Evolutionary conservation across 2,888 invertebrate genomes (phyloP), one percentile per base, ranked within the genome.

Genomic region (Caenorhabditis doughertyi): DNA sequence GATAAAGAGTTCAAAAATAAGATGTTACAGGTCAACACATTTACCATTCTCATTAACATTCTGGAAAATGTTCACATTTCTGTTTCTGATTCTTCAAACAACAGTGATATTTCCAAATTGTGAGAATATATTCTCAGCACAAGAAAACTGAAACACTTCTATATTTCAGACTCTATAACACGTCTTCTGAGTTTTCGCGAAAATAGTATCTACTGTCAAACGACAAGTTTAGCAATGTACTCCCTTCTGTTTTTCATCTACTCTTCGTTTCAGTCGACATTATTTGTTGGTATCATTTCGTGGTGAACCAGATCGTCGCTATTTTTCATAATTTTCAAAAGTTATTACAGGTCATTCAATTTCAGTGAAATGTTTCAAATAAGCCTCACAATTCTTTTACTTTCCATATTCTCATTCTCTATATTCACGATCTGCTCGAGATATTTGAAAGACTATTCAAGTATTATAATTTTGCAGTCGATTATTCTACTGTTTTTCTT

Each of bases 41-140:
- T 56, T 80, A 0, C 80, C 80, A 27, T 67, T 53, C 0, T 62
- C 65, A 11, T 32, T 76, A n/a, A 76, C 72, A 21, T 81, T 64
- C 71, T 81, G 81, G 81, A 81, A 81, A 42, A 35, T 71, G 3
- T 32, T 72, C 27, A 71, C 51, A 7, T 81, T 81, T 64, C 7
- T 74, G 25, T 81, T 56, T 44, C 29, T 81, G 2, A 7, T 76
- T n/a, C 51, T 76, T 51, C 81, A 81, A 65, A 35, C 32, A 16
- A 53, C 76, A 2, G 39, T 76, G 13, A n/a, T 81, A 21, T 81
- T 76, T 58, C 81, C 81, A 7, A 65, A 49, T 27, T 81, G 81
- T 81, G 11, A 64, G 81, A 4, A 51, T n/a, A n/a, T n/a, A 23
- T 47, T 11, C 18, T 47, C 11, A 18, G 16, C 9, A 23, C 18